Base-by-base conservation (phyloP, 2,797 vertebrate genomes). In the Semotilus atromaculatus region DNA sequence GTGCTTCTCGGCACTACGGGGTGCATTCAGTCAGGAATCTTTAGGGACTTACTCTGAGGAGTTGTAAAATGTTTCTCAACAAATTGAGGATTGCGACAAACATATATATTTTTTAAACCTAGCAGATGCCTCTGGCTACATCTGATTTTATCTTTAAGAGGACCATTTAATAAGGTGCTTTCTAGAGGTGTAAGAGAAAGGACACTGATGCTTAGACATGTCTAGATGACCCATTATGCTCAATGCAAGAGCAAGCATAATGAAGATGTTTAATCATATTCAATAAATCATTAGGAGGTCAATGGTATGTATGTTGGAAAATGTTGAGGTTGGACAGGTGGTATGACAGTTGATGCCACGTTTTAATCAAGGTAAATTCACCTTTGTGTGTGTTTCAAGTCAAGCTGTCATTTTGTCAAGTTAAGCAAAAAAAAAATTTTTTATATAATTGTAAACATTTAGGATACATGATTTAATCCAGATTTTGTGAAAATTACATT, bases 1-100 rank as follows among this genome's bases (percentile, higher is more conserved):
- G 80, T 68, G 43, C 77, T 75, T 85, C 83, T 76, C 64, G 62
- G 85, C 87, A 60, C 88, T 76, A 53, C 60, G 84, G 89, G 88
- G 87, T n/a, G 34, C 77, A 7, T 84, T 86, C 80, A 68, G 34
- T 70, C 82, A 9, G 29, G 60, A 86, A 53, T 74, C 86, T 83
- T 87, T 31, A 64, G 88, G 77, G 81, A 84, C 75, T 45, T 36
- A 70, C 23, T 80, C 80, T 2, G 62, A 80, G 45, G 68, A 80
- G 70, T 84, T 68, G 70, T 13, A 45, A 76, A 81, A 84, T 81
- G 72, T 78, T 87, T 84, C 51, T 23, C 34, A 23, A 80, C 74
- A 76, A 78, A 81, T 85, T 64, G 66, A 74, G 72, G 34, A 58
- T 78, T 45, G 34, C 31, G 73, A 51, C 21, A 58, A 79, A 70